These are phyloP conservation scores for Drosophila neotestacea DNA, from an alignment of 2,888 invertebrate species.

Conservation along the genomic window DNA sequence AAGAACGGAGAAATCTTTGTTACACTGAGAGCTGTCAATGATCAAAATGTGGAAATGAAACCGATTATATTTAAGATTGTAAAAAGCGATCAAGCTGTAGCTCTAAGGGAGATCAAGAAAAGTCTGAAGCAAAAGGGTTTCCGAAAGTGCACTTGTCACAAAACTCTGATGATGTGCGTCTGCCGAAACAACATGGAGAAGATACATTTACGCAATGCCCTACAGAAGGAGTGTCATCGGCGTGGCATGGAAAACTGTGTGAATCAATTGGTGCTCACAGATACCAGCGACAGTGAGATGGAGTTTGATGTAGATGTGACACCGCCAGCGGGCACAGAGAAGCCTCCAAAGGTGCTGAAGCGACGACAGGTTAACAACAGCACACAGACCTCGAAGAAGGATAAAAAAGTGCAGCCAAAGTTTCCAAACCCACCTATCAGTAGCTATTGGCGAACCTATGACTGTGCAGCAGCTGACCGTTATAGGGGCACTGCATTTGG, in stretches of 20 bases:
- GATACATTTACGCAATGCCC: conserved; percentile 85
- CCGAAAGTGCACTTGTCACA: conserved; percentile 86
- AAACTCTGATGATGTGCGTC: conserved; percentile 84
- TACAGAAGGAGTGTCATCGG: conserved; percentile 85
- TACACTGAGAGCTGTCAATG: conserved; percentile 88
- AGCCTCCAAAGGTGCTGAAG: conserved; percentile 84
- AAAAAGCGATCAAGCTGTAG: conserved; percentile 86
- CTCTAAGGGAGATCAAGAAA: conserved; percentile 86
- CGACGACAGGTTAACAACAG: conserved; percentile 86
- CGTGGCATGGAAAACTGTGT: conserved; percentile 67
- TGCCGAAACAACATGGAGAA: conserved; percentile 82
- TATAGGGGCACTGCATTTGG: conserved; percentile 64
- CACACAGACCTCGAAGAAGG: conserved; percentile 88
- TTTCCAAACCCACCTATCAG: conserved; percentile 58
- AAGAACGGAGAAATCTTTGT: conserved; percentile 89
- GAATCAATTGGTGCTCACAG: conserved; percentile 76
- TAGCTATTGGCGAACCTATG: conserved; percentile 73
- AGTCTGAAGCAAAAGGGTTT: conserved; percentile 87
- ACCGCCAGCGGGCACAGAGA: conserved; percentile 89
- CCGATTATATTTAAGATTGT: conserved; percentile 89
- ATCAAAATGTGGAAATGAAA: conserved; percentile 88
- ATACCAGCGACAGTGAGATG: conserved; percentile 86
- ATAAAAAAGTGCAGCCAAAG: conserved; percentile 81
- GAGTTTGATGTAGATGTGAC: conserved; percentile 90
- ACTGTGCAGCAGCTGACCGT: conserved; percentile 76